phyloP scores from a whole-genome alignment of 2,888 invertebrate species.

The Melieria omissa region DNA sequence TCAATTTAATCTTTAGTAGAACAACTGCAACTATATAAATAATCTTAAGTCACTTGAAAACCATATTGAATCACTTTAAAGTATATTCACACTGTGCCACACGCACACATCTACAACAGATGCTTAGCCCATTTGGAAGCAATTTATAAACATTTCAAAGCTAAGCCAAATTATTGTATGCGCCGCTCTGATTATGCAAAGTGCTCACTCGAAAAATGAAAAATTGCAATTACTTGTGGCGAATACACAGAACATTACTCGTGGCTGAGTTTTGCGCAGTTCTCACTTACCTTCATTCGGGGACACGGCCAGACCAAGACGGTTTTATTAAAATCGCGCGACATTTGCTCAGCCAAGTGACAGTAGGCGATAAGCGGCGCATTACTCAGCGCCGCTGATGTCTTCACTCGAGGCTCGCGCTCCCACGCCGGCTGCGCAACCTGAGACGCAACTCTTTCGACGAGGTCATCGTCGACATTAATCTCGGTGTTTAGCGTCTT shows the following conservation, averaged over 20 bases:
- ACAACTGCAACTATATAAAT: too few species aligned
- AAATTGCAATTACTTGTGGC: too few species aligned
- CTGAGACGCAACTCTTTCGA: constrained; percentile 45
- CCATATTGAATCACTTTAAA: too few species aligned
- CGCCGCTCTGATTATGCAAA: too few species aligned
- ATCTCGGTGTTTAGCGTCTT: constrained; percentile 63
- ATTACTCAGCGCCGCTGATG: constrained; percentile 44
- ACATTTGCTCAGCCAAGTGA: constrained; percentile 62
- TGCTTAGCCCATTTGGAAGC: too few species aligned
- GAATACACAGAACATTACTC: not conserved
- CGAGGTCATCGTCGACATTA: constrained; percentile 54
- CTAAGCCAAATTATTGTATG: too few species aligned
- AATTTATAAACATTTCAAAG: too few species aligned
- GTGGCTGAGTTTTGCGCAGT: not conserved
- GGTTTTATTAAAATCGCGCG: constrained; percentile 63
- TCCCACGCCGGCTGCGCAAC: constrained; percentile 40
- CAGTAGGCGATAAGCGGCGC: constrained; percentile 55
- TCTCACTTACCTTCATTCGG: constrained; percentile 64
- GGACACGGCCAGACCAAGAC: constrained; percentile 66
- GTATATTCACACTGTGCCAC: too few species aligned
- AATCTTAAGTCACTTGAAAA: too few species aligned
- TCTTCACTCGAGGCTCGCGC: constrained; percentile 36
- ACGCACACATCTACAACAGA: too few species aligned
- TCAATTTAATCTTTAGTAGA: too few species aligned
- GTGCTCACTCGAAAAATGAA: too few species aligned